Conservation (phyloP, 2,113 vertebrate species). For the Amblyornis subalaris region DNA sequence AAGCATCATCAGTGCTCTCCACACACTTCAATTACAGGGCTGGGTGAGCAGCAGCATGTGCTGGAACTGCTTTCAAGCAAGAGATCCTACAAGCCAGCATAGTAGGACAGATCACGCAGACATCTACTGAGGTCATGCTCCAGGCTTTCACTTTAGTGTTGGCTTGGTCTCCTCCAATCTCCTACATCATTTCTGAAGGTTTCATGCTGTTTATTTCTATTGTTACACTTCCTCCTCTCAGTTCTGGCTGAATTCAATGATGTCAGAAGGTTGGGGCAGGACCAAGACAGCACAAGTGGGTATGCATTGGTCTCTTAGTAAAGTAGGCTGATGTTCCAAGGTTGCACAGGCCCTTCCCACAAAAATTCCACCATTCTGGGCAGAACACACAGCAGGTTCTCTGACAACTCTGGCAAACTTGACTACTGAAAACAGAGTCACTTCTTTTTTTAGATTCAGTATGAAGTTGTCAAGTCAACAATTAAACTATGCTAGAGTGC, state of each 20-base stretch:
- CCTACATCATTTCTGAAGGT: neutral
- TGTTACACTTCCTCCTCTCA: neutral
- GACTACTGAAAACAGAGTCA: neutral
- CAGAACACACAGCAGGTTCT: neutral
- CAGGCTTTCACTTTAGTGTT: neutral
- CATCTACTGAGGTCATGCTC: neutral
- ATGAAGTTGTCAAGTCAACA: neutral
- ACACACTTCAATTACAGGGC: neutral
- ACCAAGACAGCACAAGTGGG: neutral
- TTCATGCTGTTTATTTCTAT: neutral
- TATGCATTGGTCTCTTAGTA: neutral
- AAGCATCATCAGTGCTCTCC: neutral
- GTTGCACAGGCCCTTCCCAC: neutral
- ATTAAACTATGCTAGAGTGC: neutral
- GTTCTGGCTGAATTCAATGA: neutral
- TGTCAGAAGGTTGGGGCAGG: neutral
- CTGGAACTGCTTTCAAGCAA: neutral
- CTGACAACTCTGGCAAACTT: neutral
- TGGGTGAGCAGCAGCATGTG: neutral
- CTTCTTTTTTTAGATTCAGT: neutral
- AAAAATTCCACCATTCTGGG: neutral
- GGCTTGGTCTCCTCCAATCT: neutral
- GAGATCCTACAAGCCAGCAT: neutral
- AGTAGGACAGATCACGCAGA: neutral
- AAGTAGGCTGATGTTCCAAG: neutral